Conservation (phyloP, 2,888 invertebrate genomes). For the Eilema depressum region DNA sequence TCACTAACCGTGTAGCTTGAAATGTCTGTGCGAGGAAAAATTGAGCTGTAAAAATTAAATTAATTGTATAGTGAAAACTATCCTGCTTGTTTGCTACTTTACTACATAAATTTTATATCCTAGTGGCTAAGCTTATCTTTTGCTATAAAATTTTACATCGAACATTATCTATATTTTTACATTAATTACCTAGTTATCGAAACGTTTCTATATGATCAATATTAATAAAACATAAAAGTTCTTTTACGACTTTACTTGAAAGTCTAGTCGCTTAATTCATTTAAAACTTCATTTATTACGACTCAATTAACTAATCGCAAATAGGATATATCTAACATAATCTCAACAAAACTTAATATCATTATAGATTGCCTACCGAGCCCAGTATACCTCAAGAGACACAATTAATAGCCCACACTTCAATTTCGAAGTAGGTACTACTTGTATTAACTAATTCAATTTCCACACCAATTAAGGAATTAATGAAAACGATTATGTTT, state of each 20-base stretch:
- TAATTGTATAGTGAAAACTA: too few relatives aligned
- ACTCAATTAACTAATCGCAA: constrained; percentile 1
- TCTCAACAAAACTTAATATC: background rate
- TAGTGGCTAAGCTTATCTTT: background rate
- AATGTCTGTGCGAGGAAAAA: too few relatives aligned
- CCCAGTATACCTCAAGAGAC: background rate
- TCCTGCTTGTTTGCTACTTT: background rate
- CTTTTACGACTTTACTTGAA: constrained; percentile 37
- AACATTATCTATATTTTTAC: background rate
- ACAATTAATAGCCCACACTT: constrained; percentile 8
- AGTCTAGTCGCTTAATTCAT: constrained; percentile 31
- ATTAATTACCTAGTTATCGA: background rate
- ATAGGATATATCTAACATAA: constrained; percentile 3
- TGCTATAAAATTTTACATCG: background rate
- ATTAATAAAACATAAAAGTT: constrained; percentile 9
- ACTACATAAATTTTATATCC: background rate
- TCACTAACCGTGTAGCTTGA: too few relatives aligned
- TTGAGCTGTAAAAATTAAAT: too few relatives aligned
- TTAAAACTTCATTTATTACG: constrained; percentile 18
- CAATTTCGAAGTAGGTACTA: background rate
- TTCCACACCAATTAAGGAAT: constrained; percentile 20
- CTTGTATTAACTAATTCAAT: constrained; percentile 18
- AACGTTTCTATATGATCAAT: background rate
- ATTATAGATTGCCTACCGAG: too few relatives aligned
- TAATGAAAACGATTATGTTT: constrained; percentile 22